These are phyloP conservation scores for Serilophus lunatus DNA, from an alignment of 2,113 vertebrate genomes.

Conservation along the genomic window DNA sequence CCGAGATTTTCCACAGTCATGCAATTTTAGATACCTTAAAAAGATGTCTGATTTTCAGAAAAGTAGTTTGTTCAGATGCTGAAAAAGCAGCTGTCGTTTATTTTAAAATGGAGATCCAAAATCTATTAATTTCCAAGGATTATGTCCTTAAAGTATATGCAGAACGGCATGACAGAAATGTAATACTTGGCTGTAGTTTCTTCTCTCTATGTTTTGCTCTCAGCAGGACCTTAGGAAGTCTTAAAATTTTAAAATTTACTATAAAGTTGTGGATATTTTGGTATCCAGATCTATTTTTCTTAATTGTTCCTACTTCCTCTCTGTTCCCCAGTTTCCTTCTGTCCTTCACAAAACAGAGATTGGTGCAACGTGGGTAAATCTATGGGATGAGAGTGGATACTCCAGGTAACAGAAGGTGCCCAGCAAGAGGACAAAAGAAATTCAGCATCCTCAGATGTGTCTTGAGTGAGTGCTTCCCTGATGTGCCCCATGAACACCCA, in stretches of 20 bases:
- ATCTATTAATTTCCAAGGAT: not conserved
- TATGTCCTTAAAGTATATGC: not conserved
- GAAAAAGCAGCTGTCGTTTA: not conserved
- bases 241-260: slow-evolving; percentile 8
- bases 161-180: not conserved
- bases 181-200: not conserved
- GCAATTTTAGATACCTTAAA: not conserved
- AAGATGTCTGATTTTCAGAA: not conserved
- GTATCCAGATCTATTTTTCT: not conserved
- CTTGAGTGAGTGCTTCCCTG: not conserved
- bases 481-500: not conserved
- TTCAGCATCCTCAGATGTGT: not conserved
- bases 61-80: not conserved
- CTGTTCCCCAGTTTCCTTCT: not conserved
- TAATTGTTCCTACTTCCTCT: not conserved
- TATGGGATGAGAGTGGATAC: too few relatives aligned
- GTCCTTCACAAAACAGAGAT: not conserved
- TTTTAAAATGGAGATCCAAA: not conserved
- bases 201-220: not conserved
- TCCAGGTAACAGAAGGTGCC: fast-evolving
- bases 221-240: not conserved
- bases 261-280: not conserved
- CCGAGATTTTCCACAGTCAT: not conserved
- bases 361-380: fast-evolving
- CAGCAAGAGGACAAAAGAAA: fast-evolving